These are phyloP conservation scores for Pelvicachromis taeniatus DNA, from an alignment of 2,113 vertebrate genomes.

Conservation along the genomic window DNA sequence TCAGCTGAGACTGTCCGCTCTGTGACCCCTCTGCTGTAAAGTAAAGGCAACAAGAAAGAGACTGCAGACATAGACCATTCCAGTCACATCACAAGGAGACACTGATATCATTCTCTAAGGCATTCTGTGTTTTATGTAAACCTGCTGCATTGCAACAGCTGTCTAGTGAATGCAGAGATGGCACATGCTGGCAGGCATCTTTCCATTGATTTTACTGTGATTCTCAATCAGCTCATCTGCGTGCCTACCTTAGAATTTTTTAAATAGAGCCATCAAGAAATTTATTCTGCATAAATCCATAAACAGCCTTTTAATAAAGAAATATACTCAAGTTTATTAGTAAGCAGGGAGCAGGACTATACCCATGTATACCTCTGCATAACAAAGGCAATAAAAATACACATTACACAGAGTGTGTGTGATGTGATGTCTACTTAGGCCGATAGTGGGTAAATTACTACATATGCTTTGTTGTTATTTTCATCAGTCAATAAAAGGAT, in stretches of 20 bases:
- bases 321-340: not conserved
- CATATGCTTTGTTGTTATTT: not conserved
- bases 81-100: not conserved
- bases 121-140: slow-evolving; percentile 11
- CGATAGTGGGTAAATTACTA: not conserved
- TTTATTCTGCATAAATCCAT: not conserved
- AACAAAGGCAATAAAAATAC: not conserved
- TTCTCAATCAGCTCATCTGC: not conserved
- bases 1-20: slow-evolving; percentile 26
- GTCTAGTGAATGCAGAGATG: not conserved
- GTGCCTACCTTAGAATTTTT: not conserved
- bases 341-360: not conserved
- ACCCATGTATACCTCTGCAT: not conserved
- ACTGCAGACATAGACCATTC: not conserved
- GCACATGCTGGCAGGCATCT: not conserved
- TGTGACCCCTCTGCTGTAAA: slow-evolving; percentile 48
- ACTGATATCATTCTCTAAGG: slow-evolving; percentile 8
- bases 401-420: not conserved
- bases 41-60: slow-evolving; percentile 16
- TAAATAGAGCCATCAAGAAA: not conserved
- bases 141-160: not conserved
- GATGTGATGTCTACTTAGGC: not conserved
- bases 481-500: not conserved
- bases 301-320: not conserved
- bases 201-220: not conserved